phyloP scores from a whole-genome alignment of 2,797 vertebrate genomes.

The Pangasius krempfi region DNA sequence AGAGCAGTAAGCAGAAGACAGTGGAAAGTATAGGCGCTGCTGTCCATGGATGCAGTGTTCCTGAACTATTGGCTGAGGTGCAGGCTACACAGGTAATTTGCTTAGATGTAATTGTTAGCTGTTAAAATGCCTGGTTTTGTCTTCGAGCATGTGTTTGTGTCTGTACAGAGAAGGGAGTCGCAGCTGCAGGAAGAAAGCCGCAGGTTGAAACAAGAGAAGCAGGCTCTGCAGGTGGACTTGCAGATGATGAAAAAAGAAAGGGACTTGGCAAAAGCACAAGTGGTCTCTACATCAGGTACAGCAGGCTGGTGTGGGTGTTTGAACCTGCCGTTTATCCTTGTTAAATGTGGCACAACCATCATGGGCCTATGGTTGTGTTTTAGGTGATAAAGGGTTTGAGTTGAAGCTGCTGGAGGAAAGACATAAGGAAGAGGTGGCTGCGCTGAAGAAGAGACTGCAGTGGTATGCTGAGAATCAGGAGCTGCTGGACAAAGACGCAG shows the following conservation, averaged over 20 bases:
- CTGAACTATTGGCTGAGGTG: conserved; percentile 82
- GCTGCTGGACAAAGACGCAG: conserved; percentile 84
- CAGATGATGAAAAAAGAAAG: conserved; percentile 82
- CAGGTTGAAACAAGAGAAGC: conserved; percentile 83
- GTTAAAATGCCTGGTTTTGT: neutral
- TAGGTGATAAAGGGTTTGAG: conserved; percentile 82
- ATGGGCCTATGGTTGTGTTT: conserved; percentile 3
- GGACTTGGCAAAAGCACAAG: conserved; percentile 78
- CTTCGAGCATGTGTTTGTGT: neutral
- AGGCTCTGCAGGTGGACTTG: conserved; percentile 83
- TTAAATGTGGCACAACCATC: neutral
- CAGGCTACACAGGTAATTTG: conserved; percentile 75
- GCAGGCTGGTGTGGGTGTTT: neutral
- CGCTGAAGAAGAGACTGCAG: conserved; percentile 82
- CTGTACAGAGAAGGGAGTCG: conserved; percentile 78
- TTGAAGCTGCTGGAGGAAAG: conserved; percentile 79
- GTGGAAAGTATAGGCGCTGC: conserved; percentile 62
- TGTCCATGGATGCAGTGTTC: conserved; percentile 71
- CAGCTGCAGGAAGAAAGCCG: conserved; percentile 78
- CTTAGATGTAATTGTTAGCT: neutral
- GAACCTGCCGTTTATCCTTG: neutral
- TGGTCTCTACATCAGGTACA: conserved; percentile 3
- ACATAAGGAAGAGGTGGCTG: conserved; percentile 81
- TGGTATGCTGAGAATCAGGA: conserved; percentile 94
- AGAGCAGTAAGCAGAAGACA: conserved; percentile 63